These are phyloP conservation scores for Drosophila mulleri DNA, from an alignment of 2,888 invertebrate species.

Conservation along the genomic window DNA sequence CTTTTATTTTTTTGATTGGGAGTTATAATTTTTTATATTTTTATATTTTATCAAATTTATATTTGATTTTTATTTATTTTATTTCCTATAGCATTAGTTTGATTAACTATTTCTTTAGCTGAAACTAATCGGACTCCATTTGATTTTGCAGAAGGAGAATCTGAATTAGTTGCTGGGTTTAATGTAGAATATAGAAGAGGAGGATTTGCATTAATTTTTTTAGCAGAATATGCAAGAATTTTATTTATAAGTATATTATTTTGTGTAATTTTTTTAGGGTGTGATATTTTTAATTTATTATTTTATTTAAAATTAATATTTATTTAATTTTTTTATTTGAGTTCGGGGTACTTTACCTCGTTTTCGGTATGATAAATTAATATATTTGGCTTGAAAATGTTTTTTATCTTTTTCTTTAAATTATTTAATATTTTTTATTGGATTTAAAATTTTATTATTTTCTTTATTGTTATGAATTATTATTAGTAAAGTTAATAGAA, in stretches of 20 bases:
- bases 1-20: constrained; percentile 87
- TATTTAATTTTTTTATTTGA: constrained; percentile 86
- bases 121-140: constrained; percentile 87
- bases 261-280: background rate
- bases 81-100: constrained; percentile 83
- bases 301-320: background rate
- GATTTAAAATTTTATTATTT: background rate
- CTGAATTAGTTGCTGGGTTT: background rate
- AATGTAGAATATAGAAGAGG: background rate
- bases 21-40: constrained; percentile 86
- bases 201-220: constrained; percentile 90
- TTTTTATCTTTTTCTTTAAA: background rate
- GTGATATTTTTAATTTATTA: background rate
- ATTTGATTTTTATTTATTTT: background rate
- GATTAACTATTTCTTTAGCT: constrained; percentile 87
- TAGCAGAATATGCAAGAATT: constrained; percentile 68
- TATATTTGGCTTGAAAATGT: background rate
- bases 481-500: constrained; percentile 83
- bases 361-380: background rate
- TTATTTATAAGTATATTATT: background rate
- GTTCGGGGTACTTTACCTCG: constrained; percentile 83
- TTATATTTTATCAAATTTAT: constrained; percentile 86
- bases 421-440: background rate
- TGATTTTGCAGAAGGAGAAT: constrained; percentile 88
- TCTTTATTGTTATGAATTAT: background rate